A percentile compares a stretch with the other conserved stretches of the same genome.
Evolutionary conservation across 2,797 vertebrate genomes (phyloP).

Genomic region (Karalla daura): DNA sequence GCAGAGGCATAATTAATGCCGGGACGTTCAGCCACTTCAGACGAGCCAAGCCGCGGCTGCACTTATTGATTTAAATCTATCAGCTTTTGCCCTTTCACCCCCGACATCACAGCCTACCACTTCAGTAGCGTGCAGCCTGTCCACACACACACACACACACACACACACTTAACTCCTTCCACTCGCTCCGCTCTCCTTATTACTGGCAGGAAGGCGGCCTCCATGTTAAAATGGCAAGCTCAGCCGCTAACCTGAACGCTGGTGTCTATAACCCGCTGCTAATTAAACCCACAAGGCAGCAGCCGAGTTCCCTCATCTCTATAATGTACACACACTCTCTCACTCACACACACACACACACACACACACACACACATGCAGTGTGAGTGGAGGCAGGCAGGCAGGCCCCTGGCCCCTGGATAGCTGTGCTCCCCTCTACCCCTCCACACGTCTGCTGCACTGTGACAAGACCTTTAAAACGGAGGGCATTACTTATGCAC

Average conservation of each 20-base stretch:
- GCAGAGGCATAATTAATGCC: conserved; percentile 19
- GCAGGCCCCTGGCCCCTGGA: conserved; percentile 64
- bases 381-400: conserved; percentile 46
- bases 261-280: conserved; percentile 72
- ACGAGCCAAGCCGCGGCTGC: neutral
- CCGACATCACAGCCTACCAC: conserved; percentile 26
- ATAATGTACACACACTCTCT: conserved; percentile 48
- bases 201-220: conserved; percentile 69
- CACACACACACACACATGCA: conserved; percentile 20
- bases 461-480: conserved; percentile 83
- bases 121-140: conserved; percentile 20
- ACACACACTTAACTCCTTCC: conserved; percentile 60
- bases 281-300: conserved; percentile 84
- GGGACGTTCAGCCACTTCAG: conserved; percentile 1
- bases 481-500: conserved; percentile 73
- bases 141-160: conserved; percentile 28
- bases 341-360: conserved; percentile 31
- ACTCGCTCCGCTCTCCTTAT: conserved; percentile 61
- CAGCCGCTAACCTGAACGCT: conserved; percentile 72
- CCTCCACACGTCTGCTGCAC: conserved; percentile 68
- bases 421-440: conserved; percentile 59
- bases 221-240: conserved; percentile 73
- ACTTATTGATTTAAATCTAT: conserved; percentile 1
- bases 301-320: conserved; percentile 65
- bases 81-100: conserved; percentile 25